Percentiles rank a stretch among this genome's conserved stretches.
Evolutionary conservation across 2,113 vertebrate species (phyloP).

Genomic region (Ictalurus furcatus): DNA sequence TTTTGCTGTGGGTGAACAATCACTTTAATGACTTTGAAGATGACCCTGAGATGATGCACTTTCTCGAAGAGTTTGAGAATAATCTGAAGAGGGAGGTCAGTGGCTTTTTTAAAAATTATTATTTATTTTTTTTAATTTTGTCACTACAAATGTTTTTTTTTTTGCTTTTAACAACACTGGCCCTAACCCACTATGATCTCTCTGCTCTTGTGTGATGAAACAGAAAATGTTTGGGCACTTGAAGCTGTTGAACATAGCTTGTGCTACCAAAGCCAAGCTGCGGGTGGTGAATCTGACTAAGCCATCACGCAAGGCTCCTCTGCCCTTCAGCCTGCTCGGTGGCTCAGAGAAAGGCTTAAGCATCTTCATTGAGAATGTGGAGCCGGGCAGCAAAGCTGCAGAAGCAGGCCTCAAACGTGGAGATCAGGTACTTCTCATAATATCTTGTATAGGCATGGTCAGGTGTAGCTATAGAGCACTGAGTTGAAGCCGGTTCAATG

Average conservation of each 20-base stretch:
- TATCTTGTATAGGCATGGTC: not conserved
- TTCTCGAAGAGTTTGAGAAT: slow-evolving; percentile 98
- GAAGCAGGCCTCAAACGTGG: slow-evolving; percentile 94
- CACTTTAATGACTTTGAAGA: slow-evolving; percentile 99
- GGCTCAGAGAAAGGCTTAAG: slow-evolving; percentile 96
- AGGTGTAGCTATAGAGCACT: not conserved
- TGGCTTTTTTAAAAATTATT: not conserved
- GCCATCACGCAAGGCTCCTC: slow-evolving; percentile 88
- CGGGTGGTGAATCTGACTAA: slow-evolving; percentile 93
- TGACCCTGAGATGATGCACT: slow-evolving; percentile 92
- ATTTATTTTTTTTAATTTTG: too few species aligned
- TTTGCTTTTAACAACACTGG: not conserved
- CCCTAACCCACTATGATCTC: not conserved
- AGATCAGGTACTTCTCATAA: slow-evolving; percentile 81
- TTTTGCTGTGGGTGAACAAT: slow-evolving; percentile 99
- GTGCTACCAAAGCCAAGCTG: slow-evolving; percentile 96
- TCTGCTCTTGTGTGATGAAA: slow-evolving; percentile 28
- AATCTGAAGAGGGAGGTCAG: slow-evolving; percentile 96
- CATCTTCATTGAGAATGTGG: slow-evolving; percentile 94
- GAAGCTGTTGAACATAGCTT: slow-evolving; percentile 96
- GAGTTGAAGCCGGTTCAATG: not conserved
- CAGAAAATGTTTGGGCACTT: slow-evolving; percentile 99
- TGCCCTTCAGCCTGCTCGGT: slow-evolving; percentile 91
- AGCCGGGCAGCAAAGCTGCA: slow-evolving; percentile 89
- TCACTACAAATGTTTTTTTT: not conserved